Evolutionary conservation across 2,797 vertebrate genomes (phyloP).

Genomic region (Tadarida brasiliensis): DNA sequence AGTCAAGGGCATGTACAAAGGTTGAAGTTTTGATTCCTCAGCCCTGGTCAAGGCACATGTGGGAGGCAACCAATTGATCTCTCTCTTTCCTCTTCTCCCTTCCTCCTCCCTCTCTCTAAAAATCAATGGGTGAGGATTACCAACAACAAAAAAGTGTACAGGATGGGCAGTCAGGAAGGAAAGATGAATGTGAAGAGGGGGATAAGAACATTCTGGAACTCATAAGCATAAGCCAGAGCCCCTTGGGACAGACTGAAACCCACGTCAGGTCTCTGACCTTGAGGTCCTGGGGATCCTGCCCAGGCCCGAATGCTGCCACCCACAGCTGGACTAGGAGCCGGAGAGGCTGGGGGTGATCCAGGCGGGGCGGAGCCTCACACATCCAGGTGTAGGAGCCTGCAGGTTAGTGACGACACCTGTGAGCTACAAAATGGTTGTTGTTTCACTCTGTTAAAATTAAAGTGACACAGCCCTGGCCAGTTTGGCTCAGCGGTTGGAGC

Average conservation of each 20-base stretch:
- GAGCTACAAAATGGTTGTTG: not conserved
- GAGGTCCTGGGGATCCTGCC: not conserved
- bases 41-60: no score
- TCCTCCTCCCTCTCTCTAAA: no score
- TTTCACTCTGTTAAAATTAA: not conserved
- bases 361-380: not conserved
- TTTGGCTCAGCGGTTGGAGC: no score
- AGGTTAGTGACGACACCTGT: not conserved
- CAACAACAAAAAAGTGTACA: not conserved
- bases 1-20: no score
- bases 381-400: no score
- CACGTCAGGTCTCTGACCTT: not conserved
- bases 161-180: not conserved
- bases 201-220: not conserved
- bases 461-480: no score
- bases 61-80: no score
- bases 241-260: not conserved
- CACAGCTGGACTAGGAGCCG: not conserved
- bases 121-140: no score
- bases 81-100: no score
- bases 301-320: no score
- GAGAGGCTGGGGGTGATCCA: no score
- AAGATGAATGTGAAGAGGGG: not conserved
- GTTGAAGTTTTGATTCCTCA: no score
- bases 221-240: not conserved